Base-by-base conservation (phyloP, 2,113 vertebrate species). In the Actenoides lindsayi region DNA sequence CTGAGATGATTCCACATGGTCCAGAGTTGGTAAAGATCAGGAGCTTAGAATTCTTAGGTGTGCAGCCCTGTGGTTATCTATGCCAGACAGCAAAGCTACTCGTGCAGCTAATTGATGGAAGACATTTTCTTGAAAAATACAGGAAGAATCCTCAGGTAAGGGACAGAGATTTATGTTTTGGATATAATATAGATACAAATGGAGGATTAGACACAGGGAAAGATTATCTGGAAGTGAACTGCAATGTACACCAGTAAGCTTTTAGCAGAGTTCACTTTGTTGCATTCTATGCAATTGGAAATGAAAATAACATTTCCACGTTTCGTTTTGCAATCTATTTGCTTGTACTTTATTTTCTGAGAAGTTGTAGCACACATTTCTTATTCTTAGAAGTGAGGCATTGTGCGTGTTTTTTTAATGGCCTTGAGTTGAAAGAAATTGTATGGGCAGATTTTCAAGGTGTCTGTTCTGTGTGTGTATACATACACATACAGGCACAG, bases 401-500 rank as follows among this genome's bases (percentile, higher is more conserved):
- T 11, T 2, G 1, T 41, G 12, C 18, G 6, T 28, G 16, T 1
- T 53, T 64, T 81, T 68, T 19, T 50, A 68, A 17, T 37, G 10
- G 13, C 3, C n/a, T 86, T 65, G 14, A 48, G 11, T 5, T 79
- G 30, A 16, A 54, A 24, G 39, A 64, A 74, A 76, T 15, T 6
- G 1, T 44, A 37, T 17, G 8, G 18, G 17, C 23, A 75, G 62
- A n/a, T 75, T 90, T 67, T 41, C 67, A 74, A 65, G n/a, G 17
- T 24, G 4, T 31, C 7, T 68, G 20, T 19, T 59, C n/a, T 46
- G 8, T 62, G 10, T 35, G 18, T 28, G 16, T 42, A 19, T 2
- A 5, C 10, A 7, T 3, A 4, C 5, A 6, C 4, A 9, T 17
- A 14, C 16, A 39, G 13, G 57, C 2, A 42, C 7, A 48, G 1